Base-by-base conservation (phyloP, 2,888 invertebrate species). In the Oligia strigilis region DNA sequence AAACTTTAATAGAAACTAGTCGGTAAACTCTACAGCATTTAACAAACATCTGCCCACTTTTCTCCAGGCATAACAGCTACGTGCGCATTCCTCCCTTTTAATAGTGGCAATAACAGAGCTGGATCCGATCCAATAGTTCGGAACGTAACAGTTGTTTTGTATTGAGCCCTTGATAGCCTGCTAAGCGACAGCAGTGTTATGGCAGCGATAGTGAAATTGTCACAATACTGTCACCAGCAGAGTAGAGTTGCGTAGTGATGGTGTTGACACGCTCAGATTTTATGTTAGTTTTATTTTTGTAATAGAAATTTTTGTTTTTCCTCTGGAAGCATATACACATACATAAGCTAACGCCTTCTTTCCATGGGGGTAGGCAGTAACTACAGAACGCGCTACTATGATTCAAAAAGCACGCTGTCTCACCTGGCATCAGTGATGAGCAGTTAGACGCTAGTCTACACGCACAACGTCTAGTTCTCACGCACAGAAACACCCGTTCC, bases 61-160 rank as follows among this genome's bases (percentile, higher is more conserved):
- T 14, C 62, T 69, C 40, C 29, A 75, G 23, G 46, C 70, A 62
- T 5, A 67, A 52, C 49, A 43, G 66, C 60, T 78, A 76, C 60
- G 70, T 75, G 70, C 75, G 70, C 83, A 89, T 89, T 83, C 80
- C 87, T 70, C 40, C 78, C 75, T 77, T 85, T 85, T 85, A 83
- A 87, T 82, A 83, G 81, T 71, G 71, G 77, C 79, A 80, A 79
- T 85, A 88, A 85, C 77, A 77, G 66, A n/a, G 71, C 89, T 90
- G 90, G 88, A 90, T 40, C 55, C 65, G 79, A 67, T 88, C 89
- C 89, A 90, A 89, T 82, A 82, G 81, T 82, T 84, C 64, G 65
- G 46, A 72, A 74, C 77, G 79, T 79, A 77, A 75, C 83, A 88
- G 77, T 86, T 84, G 88, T 81, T 84, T 70, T 75, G 78, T 79